A percentile compares a stretch with the other conserved stretches of the same genome.
Evolutionary conservation across 2,113 vertebrate species (phyloP).

Genomic region (Sander lucioperca): DNA sequence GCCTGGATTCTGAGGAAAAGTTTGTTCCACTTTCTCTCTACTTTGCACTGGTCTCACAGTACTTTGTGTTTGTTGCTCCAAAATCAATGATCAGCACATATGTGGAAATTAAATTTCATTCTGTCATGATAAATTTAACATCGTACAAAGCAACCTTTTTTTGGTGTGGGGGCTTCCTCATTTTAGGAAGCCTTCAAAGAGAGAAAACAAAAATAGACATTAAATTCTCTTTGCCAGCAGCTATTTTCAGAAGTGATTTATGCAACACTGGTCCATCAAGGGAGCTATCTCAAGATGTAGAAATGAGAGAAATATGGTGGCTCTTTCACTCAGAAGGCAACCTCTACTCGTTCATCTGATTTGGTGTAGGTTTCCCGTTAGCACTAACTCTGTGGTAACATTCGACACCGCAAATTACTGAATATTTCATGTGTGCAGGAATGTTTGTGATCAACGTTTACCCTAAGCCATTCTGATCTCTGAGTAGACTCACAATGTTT

Average conservation of each 20-base stretch:
- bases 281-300: not conserved
- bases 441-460: slow-evolving; percentile 25
- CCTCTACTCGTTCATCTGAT: slow-evolving; percentile 24
- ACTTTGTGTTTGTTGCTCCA: slow-evolving; percentile 65
- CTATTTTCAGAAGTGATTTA: slow-evolving; percentile 70
- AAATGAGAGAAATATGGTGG: slow-evolving; percentile 21
- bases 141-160: slow-evolving; percentile 60
- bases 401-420: not conserved
- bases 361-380: slow-evolving; percentile 21
- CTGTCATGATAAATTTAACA: slow-evolving; percentile 76
- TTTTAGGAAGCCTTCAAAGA: slow-evolving; percentile 55
- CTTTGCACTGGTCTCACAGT: slow-evolving; percentile 59
- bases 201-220: slow-evolving; percentile 37
- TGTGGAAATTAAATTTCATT: slow-evolving; percentile 79
- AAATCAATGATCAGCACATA: slow-evolving; percentile 76
- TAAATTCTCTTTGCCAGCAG: slow-evolving; percentile 68
- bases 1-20: slow-evolving; percentile 77
- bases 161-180: slow-evolving; percentile 26
- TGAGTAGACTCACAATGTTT: slow-evolving; percentile 39
- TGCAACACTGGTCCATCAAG: slow-evolving; percentile 26
- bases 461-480: slow-evolving; percentile 27
- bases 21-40: slow-evolving; percentile 75
- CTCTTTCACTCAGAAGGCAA: slow-evolving; percentile 37
- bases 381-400: slow-evolving; percentile 10
- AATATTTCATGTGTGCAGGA: slow-evolving; percentile 10